These are phyloP conservation scores for Scopus umbretta DNA, from an alignment of 2,113 vertebrate genomes.

Conservation along the genomic window DNA sequence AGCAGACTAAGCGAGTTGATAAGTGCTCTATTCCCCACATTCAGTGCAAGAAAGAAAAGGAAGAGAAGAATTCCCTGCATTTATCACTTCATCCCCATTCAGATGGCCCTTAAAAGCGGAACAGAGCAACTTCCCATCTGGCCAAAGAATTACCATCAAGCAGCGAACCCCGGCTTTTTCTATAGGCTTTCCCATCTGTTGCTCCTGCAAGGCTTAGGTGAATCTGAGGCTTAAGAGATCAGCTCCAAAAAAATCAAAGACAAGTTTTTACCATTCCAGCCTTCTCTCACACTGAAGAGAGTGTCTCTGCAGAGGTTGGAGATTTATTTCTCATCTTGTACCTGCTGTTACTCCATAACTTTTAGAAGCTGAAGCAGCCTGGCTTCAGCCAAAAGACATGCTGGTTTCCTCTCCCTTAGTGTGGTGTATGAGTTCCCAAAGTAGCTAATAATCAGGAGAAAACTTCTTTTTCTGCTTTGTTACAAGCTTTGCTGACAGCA, in stretches of 20 bases:
- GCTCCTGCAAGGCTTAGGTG: background rate
- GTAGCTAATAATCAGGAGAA: background rate
- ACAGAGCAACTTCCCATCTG: background rate
- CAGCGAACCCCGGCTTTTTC: background rate
- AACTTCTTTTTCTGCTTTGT: background rate
- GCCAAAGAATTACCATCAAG: background rate
- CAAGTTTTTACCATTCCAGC: background rate
- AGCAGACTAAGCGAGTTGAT: background rate
- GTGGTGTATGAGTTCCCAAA: background rate
- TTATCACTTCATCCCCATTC: background rate
- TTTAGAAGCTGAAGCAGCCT: background rate
- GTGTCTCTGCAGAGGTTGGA: background rate
- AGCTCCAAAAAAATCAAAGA: background rate
- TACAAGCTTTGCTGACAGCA: background rate
- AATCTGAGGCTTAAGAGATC: background rate
- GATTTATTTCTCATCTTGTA: background rate
- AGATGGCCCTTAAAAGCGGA: background rate
- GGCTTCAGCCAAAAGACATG: background rate
- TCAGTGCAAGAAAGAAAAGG: background rate
- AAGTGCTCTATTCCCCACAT: background rate
- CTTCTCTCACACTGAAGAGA: background rate
- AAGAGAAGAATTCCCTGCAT: background rate
- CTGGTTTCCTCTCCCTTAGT: background rate
- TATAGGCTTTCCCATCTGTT: background rate
- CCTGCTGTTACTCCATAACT: background rate